Base-by-base conservation (phyloP, 2,888 invertebrate species). In the Xestia c-nigrum region DNA sequence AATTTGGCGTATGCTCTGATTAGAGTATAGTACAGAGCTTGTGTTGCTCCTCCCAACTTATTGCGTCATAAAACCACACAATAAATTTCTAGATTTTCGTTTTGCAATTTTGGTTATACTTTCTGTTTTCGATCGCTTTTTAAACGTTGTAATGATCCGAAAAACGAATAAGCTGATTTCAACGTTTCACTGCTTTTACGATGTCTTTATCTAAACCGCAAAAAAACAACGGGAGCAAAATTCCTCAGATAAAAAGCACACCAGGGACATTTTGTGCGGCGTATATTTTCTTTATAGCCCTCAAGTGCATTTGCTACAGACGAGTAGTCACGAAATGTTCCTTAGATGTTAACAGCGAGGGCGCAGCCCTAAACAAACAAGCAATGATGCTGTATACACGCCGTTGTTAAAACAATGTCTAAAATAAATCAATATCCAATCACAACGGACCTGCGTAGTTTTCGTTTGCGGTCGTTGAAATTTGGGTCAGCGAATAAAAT, bases 401-500 rank as follows among this genome's bases (percentile, higher is more conserved):
- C 47, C 55, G 72, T 72, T 81, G 88, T 85, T 90, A 84, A 87
- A 89, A 90, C 89, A 89, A 87, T 89, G 86, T 88, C 84, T 86
- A 89, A 93, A 93, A 93, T 91, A 92, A 94, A 94, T 94, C 94
- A 93, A 94, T 94, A 94, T 90, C 90, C 94, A 93, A 94, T 94
- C 93, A 92, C 88, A 91, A 76, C 89, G 92, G 91, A 87, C 92
- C 91, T 92, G 93, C 92, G 94, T 93, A 91, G 93, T 93, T 93
- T 92, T 92, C 91, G 90, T 84, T 88, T 90, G 90, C 89, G 90
- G 87, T 84, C 71, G 83, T 81, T 82, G 85, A 90, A 88, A 94
- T 92, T 92, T 92, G 91, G 94, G 94, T 94, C 94, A 93, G 85
- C 90, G 90, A 87, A 92, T 93, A 90, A 92, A 92, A 92, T 92